phyloP scores from a whole-genome alignment of 2,797 vertebrate species.

The Sebastes elongatus region DNA sequence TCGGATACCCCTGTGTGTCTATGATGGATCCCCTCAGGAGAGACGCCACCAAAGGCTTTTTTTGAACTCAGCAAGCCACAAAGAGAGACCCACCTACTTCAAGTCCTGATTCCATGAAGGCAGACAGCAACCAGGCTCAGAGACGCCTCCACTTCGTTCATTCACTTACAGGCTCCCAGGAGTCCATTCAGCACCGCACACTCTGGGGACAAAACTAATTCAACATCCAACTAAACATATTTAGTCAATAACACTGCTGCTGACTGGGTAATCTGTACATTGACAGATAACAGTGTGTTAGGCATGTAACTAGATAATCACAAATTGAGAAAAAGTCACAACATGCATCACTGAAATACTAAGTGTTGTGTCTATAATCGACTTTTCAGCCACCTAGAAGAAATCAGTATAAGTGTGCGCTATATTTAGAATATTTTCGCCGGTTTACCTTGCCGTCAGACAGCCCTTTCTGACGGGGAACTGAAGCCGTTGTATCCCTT shows the following conservation, averaged over 20 bases:
- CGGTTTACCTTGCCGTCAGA: too few relatives aligned
- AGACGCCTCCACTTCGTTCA: conserved; percentile 38
- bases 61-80: conserved; percentile 83
- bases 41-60: conserved; percentile 68
- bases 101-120: conserved; percentile 56
- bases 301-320: not conserved
- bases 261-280: not conserved
- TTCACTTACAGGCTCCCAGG: conserved; percentile 35
- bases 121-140: conserved; percentile 35
- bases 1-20: conserved; percentile 43
- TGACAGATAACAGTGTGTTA: not conserved
- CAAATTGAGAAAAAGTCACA: not conserved
- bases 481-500: too few relatives aligned
- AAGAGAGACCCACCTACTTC: conserved; percentile 67
- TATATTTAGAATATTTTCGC: too few relatives aligned
- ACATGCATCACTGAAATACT: not conserved
- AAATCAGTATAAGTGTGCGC: too few relatives aligned
- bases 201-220: conserved; percentile 8
- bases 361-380: not conserved
- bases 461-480: too few relatives aligned
- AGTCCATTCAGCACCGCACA: conserved; percentile 18
- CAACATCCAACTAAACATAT: conserved; percentile 18
- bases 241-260: not conserved
- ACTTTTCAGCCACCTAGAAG: not conserved
- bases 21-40: conserved; percentile 57